Conservation (phyloP, 2,113 vertebrate species). For the Brienomyrus brachyistius region DNA sequence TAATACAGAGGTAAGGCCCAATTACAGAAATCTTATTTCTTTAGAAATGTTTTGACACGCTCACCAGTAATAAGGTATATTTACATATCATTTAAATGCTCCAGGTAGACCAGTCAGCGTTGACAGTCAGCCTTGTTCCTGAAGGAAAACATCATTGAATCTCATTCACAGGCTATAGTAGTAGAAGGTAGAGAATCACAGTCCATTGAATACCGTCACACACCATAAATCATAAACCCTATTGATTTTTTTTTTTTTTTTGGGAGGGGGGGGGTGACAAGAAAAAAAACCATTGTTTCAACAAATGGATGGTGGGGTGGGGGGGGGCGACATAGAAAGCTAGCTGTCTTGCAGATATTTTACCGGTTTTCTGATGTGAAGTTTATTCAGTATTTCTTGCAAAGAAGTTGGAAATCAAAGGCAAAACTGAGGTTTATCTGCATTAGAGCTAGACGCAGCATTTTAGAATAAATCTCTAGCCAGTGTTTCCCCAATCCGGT, state of each 20-base stretch:
- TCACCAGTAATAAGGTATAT: not conserved
- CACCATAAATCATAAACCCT: slow-evolving; percentile 7
- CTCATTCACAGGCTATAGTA: not conserved
- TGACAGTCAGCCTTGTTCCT: not conserved
- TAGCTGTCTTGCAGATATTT: not conserved
- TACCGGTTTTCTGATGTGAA: not conserved
- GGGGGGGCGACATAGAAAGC: not conserved
- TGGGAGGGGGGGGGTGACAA: not conserved
- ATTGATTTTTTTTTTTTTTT: slow-evolving; percentile 7
- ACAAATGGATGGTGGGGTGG: not conserved
- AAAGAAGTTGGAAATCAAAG: not conserved
- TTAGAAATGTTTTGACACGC: not conserved
- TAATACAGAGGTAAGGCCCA: not conserved
- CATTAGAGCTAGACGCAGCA: not conserved
- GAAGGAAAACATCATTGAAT: slow-evolving; percentile 1
- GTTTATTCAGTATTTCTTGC: not conserved
- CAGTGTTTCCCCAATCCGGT: not conserved
- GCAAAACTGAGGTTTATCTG: not conserved
- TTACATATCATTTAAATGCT: slow-evolving; percentile 3
- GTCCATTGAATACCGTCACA: not conserved
- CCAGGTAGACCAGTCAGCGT: not conserved
- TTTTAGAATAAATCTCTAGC: not conserved
- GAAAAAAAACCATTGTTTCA: not conserved
- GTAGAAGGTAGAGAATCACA: not conserved
- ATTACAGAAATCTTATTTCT: not conserved